phyloP scores from a whole-genome alignment of 2,888 invertebrate species.

The Nemapogon koenigi region DNA sequence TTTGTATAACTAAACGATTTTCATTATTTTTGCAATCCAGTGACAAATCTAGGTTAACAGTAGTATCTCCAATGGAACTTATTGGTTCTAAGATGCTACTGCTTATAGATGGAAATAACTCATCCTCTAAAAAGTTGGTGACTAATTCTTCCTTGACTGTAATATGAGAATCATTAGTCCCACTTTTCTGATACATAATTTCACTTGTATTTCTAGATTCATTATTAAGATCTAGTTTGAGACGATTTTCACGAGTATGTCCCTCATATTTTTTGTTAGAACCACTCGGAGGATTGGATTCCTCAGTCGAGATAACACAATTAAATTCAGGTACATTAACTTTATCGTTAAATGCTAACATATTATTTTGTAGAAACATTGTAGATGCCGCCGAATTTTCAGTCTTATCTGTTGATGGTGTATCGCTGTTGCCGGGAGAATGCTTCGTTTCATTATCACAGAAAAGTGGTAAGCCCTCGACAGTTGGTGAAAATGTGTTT shows the following conservation, averaged over 20 bases:
- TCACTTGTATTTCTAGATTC: background rate
- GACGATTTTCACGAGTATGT: background rate
- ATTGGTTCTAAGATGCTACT: slow-evolving; percentile 67
- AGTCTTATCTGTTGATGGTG: slow-evolving; percentile 65
- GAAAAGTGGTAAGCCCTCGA: slow-evolving; percentile 66
- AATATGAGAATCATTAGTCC: background rate
- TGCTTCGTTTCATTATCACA: slow-evolving; percentile 50
- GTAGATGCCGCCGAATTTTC: slow-evolving; percentile 59
- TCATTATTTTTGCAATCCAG: slow-evolving; percentile 52
- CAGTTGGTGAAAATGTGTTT: slow-evolving; percentile 70
- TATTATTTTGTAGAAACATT: slow-evolving; percentile 45
- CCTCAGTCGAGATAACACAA: background rate
- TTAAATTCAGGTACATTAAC: background rate
- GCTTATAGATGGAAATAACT: slow-evolving; percentile 68
- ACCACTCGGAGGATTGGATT: background rate
- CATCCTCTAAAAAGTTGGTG: slow-evolving; percentile 57
- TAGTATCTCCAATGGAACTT: slow-evolving; percentile 58
- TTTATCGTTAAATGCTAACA: slow-evolving; percentile 32
- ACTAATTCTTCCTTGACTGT: slow-evolving; percentile 29
- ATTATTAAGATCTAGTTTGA: background rate
- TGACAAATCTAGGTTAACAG: slow-evolving; percentile 61
- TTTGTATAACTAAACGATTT: slow-evolving; percentile 34
- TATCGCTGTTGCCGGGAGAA: slow-evolving; percentile 56
- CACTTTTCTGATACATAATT: background rate
- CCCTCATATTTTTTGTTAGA: background rate